phyloP scores from a whole-genome alignment of 1,140 invertebrate genomes.

The Lycorma delicatula region DNA sequence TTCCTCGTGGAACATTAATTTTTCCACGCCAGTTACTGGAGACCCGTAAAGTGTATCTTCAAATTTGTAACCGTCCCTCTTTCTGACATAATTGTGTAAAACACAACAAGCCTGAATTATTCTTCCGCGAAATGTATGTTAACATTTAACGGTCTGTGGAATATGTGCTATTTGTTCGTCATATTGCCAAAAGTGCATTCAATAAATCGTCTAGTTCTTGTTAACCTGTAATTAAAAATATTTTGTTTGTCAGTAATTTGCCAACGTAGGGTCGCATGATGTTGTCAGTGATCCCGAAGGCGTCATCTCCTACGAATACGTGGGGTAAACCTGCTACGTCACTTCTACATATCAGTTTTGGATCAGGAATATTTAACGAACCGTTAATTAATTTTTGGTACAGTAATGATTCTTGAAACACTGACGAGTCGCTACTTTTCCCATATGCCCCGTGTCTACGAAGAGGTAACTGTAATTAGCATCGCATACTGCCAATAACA shows the following conservation, averaged over 20 bases:
- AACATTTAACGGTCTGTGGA: neutral
- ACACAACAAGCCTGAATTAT: too few species aligned
- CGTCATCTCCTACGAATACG: slow-evolving; percentile 1
- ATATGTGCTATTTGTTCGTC: neutral
- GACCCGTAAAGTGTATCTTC: neutral
- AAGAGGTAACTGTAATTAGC: slow-evolving; percentile 38
- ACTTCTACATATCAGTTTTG: neutral
- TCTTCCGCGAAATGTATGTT: neutral
- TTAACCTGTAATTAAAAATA: neutral
- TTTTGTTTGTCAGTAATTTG: neutral
- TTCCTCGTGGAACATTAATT: neutral
- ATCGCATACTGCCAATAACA: slow-evolving; percentile 39
- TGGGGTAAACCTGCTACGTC: neutral
- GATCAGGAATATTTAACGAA: neutral
- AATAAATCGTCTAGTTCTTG: neutral
- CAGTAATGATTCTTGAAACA: neutral
- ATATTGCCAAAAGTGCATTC: neutral
- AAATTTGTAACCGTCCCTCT: neutral
- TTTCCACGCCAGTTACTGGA: neutral
- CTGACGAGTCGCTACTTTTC: too few species aligned
- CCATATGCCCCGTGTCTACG: slow-evolving; percentile 37
- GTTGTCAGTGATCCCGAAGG: neutral
- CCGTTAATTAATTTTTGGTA: neutral
- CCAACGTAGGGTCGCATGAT: neutral
- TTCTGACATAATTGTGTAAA: neutral